Evolutionary conservation across 2,888 invertebrate genomes (phyloP), one percentile per base, ranked within the genome.

Genomic region (Rotaria sp.): DNA sequence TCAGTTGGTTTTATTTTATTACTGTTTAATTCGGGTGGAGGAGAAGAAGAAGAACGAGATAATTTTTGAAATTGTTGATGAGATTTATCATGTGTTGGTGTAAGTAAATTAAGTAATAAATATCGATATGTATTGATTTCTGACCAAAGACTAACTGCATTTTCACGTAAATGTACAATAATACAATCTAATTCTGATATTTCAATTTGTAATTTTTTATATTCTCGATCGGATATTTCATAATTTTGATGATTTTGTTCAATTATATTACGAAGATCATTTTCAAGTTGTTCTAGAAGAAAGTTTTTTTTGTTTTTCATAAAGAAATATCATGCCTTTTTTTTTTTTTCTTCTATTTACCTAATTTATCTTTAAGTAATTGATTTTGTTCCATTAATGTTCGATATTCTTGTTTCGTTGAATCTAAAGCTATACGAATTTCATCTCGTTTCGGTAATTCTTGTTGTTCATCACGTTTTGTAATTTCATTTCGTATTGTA

Each of bases 371-470:
- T 45, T 80, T 41, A 15, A 80, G 45, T 45, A n/a, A 41, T 45
- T 80, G 45, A 45, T 80, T 80, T 80, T 80, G 45, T 45, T 80
- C 80, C 24, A 80, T 41, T 80, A 45, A 80, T 45, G 26, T 80
- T 45, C n/a, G 80, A 80, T 80, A 26, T 45, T 80, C 45, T 80
- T 80, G n/a, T 15, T 80, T 80, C 26, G n/a, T 80, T 45, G 80
- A n/a, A 45, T 80, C 45, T 45, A 80, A 80, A 1, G 13, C n/a
- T n/a, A n/a, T 26, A n/a, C 45, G 41, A 80, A 45, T 4, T 45
- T 80, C 45, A n/a, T 45, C 0, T 11, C 45, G 26, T 24, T 26
- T 80, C 26, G 26, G 4, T n/a, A 26, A 4, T 24, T 26, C 8
- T 45, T 80, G 24, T 45, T 45, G 45, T 45, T 80, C 45, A 1